Evolutionary conservation across 2,797 vertebrate genomes (phyloP).

Genomic region (Melanotaenia maccullochi): DNA sequence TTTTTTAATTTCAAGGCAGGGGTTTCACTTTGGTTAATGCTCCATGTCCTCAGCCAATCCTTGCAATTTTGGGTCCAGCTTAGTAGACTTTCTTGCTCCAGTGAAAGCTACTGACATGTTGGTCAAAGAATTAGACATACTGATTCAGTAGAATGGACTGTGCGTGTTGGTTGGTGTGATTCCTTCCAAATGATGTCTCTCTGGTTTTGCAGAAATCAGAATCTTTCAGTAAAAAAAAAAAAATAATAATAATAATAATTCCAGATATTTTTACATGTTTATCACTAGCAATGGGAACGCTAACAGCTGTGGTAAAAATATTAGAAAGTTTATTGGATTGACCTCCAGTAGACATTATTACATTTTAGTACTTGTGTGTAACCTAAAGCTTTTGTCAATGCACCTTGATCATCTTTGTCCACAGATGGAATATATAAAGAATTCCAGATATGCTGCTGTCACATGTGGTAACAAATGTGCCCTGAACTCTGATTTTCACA

Average conservation of each 20-base stretch:
- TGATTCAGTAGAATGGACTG: constrained; percentile 14
- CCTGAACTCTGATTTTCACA: constrained; percentile 24
- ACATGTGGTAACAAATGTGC: neutral
- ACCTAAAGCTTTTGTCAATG: constrained; percentile 2
- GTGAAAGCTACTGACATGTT: constrained; percentile 17
- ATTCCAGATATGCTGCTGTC: neutral
- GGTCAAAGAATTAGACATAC: constrained; percentile 18
- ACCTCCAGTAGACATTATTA: neutral
- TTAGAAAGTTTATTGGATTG: too few species aligned
- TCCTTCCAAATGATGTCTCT: neutral
- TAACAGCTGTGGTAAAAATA: neutral
- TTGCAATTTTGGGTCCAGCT: constrained; percentile 25
- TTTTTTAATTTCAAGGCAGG: neutral
- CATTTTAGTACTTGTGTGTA: neutral
- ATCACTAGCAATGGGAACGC: neutral
- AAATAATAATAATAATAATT: neutral
- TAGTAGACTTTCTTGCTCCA: constrained; percentile 13
- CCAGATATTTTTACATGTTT: neutral
- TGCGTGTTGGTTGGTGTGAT: neutral
- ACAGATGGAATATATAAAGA: neutral
- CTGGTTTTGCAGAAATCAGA: neutral
- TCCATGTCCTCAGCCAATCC: constrained; percentile 34
- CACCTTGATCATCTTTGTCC: neutral
- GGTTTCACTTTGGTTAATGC: constrained; percentile 38
- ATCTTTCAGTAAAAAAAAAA: neutral